Percentiles rank a stretch among this genome's conserved stretches.
phyloP scores from a whole-genome alignment of 2,797 vertebrate species.

The Odontamblyopus lacepedii region DNA sequence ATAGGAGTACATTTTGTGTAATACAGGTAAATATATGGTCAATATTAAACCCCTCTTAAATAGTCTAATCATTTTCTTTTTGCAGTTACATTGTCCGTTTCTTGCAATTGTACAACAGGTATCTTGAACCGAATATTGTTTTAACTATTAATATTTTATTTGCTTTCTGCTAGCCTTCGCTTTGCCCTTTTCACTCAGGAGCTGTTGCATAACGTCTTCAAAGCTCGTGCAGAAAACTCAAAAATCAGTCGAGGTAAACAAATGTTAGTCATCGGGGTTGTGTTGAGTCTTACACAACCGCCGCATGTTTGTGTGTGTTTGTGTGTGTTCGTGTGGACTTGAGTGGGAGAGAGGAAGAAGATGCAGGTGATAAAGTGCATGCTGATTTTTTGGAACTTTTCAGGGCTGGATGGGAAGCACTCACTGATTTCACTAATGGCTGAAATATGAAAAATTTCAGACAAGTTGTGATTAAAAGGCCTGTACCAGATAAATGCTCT shows the following conservation, averaged over 20 bases:
- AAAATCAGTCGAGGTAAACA: constrained; percentile 62
- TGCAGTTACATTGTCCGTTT: background rate
- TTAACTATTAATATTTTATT: background rate
- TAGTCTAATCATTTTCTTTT: background rate
- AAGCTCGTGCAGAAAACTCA: constrained; percentile 47
- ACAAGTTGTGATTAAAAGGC: background rate
- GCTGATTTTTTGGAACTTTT: constrained; percentile 33
- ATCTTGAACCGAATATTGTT: no score
- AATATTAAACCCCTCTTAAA: no score
- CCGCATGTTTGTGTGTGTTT: constrained; percentile 39
- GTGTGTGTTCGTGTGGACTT: constrained; percentile 41
- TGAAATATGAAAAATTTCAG: background rate
- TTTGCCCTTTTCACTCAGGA: constrained; percentile 49
- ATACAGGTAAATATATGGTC: no score
- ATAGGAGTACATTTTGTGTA: no score
- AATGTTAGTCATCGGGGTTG: constrained; percentile 60
- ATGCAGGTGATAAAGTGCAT: constrained; percentile 41
- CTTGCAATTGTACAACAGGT: no score
- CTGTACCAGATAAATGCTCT: no score
- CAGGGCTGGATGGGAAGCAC: constrained; percentile 25
- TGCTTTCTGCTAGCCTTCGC: constrained; percentile 33
- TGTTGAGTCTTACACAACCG: constrained; percentile 60
- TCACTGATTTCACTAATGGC: constrained; percentile 3
- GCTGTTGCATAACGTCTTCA: constrained; percentile 56
- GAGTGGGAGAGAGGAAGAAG: constrained; percentile 53